Base-by-base conservation (phyloP, 2,113 vertebrate genomes). In the Grus americana region DNA sequence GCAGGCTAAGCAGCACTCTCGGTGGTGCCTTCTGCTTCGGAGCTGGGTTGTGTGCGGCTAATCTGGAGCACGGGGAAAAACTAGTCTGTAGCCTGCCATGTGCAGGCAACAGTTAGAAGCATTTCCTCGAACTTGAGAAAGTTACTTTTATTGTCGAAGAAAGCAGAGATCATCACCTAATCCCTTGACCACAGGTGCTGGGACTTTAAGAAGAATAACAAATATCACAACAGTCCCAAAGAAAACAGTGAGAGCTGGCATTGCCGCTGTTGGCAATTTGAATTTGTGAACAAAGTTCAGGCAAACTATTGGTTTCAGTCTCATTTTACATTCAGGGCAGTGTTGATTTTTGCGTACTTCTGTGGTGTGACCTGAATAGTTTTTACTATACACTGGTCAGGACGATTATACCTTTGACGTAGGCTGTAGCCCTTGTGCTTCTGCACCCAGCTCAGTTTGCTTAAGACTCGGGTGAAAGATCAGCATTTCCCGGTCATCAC, bases 261-360 rank as follows among this genome's bases (percentile, higher is more conserved):
- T 84, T 47, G 72, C 72, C 84, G 67, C 82, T 50, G 38, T 1
- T 78, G 75, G 82, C 32, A 89, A 72, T 95, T 90, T 94, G 72
- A 95, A 94, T 95, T 97, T 62, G 34, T 75, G 94, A 93, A 95
- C 85, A 97, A 97, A 96, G 90, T 95, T 93, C 90, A 96, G 74
- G 36, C 78, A 42, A 86, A 84, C 66, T 86, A 22, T 76, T 91
- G 78, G 44, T 62, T 95, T 96, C 84, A 83, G 22, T 44, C 89
- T 92, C 76, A 91, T 94, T 96, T 94, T 59, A 57, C 78, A 91
- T 94, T 94, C 89, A 92, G 36, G 54, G 16, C n/a, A 52, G 19
- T 89, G 61, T 87, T 96, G 89, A 81, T 81, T 92, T 84, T 92
- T 86, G 40, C 92, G 49, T 80, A 42, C 15, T 73, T 90, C 82